Conservation (phyloP, 2,888 invertebrate species). For the Orthonevra nobilis region DNA sequence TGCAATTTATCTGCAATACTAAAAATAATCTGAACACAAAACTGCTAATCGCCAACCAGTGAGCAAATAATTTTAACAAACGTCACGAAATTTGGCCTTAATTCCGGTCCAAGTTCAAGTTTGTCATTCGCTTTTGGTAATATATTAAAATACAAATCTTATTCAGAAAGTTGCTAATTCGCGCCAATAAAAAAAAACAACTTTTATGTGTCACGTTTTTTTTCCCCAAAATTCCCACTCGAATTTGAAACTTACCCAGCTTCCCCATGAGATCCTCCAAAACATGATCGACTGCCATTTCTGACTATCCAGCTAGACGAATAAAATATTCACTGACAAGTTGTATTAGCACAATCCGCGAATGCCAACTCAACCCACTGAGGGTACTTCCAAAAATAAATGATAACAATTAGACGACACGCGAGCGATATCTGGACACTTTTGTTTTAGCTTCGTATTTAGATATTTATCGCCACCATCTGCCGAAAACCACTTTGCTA, state of each 20-base stretch:
- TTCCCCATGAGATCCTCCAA: conserved; percentile 85
- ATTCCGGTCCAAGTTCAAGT: conserved; percentile 32
- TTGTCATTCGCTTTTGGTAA: conserved; percentile 1
- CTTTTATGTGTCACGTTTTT: conserved; percentile 2
- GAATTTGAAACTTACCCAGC: conserved; percentile 83
- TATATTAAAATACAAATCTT: conserved; percentile 9
- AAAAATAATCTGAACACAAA: too few relatives aligned
- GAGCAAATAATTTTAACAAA: too few relatives aligned
- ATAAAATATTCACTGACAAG: conserved; percentile 9
- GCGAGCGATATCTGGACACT: conserved; percentile 28
- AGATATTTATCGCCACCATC: conserved; percentile 46
- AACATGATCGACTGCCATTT: conserved; percentile 84
- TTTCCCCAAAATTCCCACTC: too few relatives aligned
- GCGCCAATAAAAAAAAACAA: background rate
- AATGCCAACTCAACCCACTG: background rate
- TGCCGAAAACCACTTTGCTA: conserved; percentile 9
- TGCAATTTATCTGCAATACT: too few relatives aligned
- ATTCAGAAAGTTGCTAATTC: background rate
- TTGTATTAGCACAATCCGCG: background rate
- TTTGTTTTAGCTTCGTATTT: background rate
- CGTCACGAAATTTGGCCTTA: background rate
- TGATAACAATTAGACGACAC: conserved; percentile 6
- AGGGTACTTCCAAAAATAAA: background rate
- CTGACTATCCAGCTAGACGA: conserved; percentile 10
- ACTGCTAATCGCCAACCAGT: too few relatives aligned